Evolutionary conservation across 2,888 invertebrate species (phyloP), one percentile per base, ranked within the genome.

Genomic region (Phyllotreta cruciferae): DNA sequence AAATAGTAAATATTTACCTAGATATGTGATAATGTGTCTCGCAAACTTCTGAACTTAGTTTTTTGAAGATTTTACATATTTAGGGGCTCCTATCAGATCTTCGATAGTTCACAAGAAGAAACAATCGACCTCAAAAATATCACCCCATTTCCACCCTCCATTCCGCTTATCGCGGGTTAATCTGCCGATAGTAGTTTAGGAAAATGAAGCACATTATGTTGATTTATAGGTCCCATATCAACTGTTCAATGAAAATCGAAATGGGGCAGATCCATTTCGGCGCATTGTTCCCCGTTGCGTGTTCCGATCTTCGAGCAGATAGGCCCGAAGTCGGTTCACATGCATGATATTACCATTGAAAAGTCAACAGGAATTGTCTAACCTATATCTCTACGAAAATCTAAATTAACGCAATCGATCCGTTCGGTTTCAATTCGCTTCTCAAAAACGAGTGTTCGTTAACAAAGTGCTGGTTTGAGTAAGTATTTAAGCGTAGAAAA

Each of bases 121-220:
- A 24, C 24, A 24, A 24, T 24, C 24, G 24, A 24, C 24, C 24
- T 24, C 24, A 24, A 24, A 24, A 24, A 24, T 24, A 24, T 24
- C 24, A 24, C 24, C 24, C 24, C 24, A 24, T 24, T 24, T 24
- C 24, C 24, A 24, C 24, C 24, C 24, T 24, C 47, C 52, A 11
- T 50, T 5, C 42, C 6, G 42, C 58, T 67, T 67, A 67, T 67
- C 67, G 54, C 10, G 36, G 44, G 52, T 58, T 60, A 64, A 67
- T 67, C 67, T 65, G 55, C 58, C 44, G 57, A 50, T 52, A 52
- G 63, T 56, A 61, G 58, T 67, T 65, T 60, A 60, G 56, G 60
- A 55, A 64, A 67, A 67, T 67, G 62, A 63, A 67, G 60, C 61
- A 67, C 63, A 65, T 64, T 56, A 67, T 53, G 41, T 58, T 67